Conservation (phyloP, 2,113 vertebrate genomes). For the Merops nubicus region DNA sequence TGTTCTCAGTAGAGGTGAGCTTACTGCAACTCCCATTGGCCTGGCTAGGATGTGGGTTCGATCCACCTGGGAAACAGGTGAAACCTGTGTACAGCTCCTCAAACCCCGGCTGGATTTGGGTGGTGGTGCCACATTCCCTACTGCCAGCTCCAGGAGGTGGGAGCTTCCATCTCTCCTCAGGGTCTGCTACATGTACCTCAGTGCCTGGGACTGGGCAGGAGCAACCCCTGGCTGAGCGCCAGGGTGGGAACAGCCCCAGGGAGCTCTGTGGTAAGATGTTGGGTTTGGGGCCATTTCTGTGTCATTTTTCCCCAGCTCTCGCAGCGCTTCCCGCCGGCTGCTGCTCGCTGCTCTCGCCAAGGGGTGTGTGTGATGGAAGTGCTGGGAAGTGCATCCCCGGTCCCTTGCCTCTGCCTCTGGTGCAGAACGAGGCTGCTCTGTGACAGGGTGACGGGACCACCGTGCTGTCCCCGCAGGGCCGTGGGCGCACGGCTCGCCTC, state of each 20-base stretch:
- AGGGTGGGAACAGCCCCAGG: fast-evolving
- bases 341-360: no score
- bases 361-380: no score
- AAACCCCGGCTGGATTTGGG: background rate
- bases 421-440: fast-evolving
- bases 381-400: fast-evolving
- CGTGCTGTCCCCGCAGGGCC: fast-evolving
- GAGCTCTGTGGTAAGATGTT: fast-evolving
- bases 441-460: no score
- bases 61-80: background rate
- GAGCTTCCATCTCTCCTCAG: background rate
- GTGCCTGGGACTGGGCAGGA: fast-evolving
- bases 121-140: no score
- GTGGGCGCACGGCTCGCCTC: fast-evolving
- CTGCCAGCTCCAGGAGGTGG: fast-evolving
- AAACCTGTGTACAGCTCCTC: background rate
- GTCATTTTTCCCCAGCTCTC: fast-evolving
- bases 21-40: fast-evolving
- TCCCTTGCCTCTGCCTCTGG: fast-evolving
- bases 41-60: background rate
- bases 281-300: no score
- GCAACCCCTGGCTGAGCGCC: fast-evolving
- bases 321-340: background rate
- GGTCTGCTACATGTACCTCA: fast-evolving
- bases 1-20: background rate